Evolutionary conservation across 35 echinoderm and acorn worm genomes (phyloP), one percentile per base, ranked within the genome.

Genomic region (Holothuria glaberrima): DNA sequence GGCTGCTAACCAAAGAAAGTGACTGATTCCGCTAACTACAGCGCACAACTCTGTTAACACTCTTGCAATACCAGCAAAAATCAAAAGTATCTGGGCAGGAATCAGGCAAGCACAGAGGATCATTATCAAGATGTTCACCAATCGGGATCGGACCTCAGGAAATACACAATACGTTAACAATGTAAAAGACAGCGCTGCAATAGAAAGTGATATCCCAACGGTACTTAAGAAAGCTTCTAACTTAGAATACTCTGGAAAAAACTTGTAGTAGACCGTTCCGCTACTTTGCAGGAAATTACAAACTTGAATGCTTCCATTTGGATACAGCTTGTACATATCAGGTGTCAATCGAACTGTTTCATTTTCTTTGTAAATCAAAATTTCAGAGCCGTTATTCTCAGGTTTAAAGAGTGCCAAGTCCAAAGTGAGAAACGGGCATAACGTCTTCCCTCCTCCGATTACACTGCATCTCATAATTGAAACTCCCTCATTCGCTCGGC

Each of bases 1-100:
- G 30, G 59, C 33, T 17, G 59, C 7, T 19, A 86, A 17, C 83
- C 83, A 86, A 68, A 86, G 65, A 33, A 66, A 86, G 59, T 86
- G 83, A 22, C 83, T 57, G 13, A 86, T 19, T 36, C 58, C 59
- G 6, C 58, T 32, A 21, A 86, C 30, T 5, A 86, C 18, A 5
- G 60, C 31, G 64, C 83, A 86, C 36, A 86, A 12, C 21, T 21
- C 54, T 14, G 12, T 14, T 41, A n/a, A 13, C 9, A 13, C 14
- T 9, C 58, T 24, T 22, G 83, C 28, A 5, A 86, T 45, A 12
- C 83, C 83, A 0, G 83, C 27, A 33, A 86, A 68, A 14, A 86
- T 16, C 0, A 86, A 59, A 16, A 63, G 62, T 26, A 86, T 26
- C 58, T 86, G 83, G 7, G 83, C 83, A 0, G 48, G 14, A 19